Base-by-base conservation (phyloP, 37 sponge, comb jelly and placozoan species). In the Crambe crambe region DNA sequence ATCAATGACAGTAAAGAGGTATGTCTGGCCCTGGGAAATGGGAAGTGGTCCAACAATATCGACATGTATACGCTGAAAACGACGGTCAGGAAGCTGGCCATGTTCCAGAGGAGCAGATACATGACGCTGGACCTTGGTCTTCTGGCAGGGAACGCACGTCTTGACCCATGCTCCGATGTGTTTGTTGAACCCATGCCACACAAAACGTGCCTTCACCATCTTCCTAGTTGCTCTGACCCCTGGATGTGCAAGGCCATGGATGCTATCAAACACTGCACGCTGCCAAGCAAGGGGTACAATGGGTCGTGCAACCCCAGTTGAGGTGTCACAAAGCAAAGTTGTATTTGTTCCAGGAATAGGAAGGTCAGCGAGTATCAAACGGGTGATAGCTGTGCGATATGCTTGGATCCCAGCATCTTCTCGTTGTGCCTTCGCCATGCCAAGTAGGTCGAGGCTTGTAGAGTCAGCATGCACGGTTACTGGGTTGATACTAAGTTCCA, bases 291-390 rank as follows among this genome's bases (percentile, higher is more conserved):
- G 68, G 5, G 85, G 85, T 22, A 84, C 85, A 56, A 84, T 25
- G 10, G 85, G 85, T 39, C 70, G 38, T 8, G 85, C 3, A 25
- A 18, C 0, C 18, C 85, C 85, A n/a, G 85, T 84, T 22, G 77
- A 75, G 20, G 51, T 76, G 42, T 84, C 77, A 68, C 77, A 84
- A 1, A 84, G 58, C 29, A 84, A 23, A 15, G 74, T 43, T 3
- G 36, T 41, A 3, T 58, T 43, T 27, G 42, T 18, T 69, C 25
- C 12, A n/a, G 26, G 54, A 60, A 80, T 30, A 1, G 81, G 72
- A 37, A 80, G 34, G 27, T 71, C 81, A 18, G 32, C 42, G 4
- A 80, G 63, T 8, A 32, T 30, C 30, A 80, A 74, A 31, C 41
- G 18, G 0, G 74, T 41, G 75, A 22, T 63, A 18, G 83, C 68